Evolutionary conservation across 2,797 vertebrate species (phyloP).

Genomic region (Cheirogaleus major): DNA sequence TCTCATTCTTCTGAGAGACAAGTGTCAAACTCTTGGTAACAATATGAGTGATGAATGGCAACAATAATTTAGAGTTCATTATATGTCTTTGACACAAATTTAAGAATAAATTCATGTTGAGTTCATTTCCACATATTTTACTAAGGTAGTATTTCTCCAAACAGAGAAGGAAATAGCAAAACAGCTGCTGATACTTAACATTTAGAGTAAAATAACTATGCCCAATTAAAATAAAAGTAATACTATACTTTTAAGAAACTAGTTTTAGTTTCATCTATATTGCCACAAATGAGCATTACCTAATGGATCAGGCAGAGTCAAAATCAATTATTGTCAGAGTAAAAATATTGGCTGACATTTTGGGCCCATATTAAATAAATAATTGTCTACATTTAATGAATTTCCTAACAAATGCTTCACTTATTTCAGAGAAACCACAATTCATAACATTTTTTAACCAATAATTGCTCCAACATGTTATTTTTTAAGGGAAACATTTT

Average conservation of each 20-base stretch:
- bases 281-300: not conserved
- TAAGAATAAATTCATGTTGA: not conserved
- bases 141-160: not conserved
- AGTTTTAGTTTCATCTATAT: not conserved
- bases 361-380: not conserved
- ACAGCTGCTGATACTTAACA: not conserved
- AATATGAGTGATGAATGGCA: not conserved
- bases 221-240: not conserved
- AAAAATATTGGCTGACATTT: not conserved
- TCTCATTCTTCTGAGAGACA: no score
- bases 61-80: not conserved
- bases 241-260: not conserved
- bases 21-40: no score
- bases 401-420: not conserved
- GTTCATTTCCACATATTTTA: not conserved
- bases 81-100: not conserved
- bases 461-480: not conserved
- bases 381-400: not conserved
- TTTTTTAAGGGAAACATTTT: not conserved
- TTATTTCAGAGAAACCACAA: not conserved
- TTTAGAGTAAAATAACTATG: not conserved
- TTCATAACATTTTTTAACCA: not conserved
- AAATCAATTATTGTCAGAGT: not conserved
- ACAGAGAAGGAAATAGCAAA: not conserved
- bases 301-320: not conserved